A percentile compares a stretch with the other conserved stretches of the same genome.
Conservation (phyloP, 2,888 invertebrate species). For the Hemithea aestivaria region DNA sequence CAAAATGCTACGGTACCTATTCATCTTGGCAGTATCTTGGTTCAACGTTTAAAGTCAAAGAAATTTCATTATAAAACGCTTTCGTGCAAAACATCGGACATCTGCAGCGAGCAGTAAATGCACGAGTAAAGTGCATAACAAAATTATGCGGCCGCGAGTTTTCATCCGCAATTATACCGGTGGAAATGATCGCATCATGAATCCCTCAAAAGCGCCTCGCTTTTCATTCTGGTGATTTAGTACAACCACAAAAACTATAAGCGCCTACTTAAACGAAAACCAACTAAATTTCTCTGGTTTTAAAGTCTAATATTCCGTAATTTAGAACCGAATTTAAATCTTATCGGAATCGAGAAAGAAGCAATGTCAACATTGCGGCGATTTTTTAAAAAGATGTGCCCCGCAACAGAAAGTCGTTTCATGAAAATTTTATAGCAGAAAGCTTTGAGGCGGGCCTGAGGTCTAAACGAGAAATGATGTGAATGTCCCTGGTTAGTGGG, state of each 20-base stretch:
- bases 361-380: conserved; percentile 43
- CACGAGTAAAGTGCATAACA: conserved; percentile 31
- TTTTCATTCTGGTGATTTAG: conserved; percentile 32
- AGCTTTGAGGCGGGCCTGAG: conserved; percentile 52
- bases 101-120: conserved; percentile 10
- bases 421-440: conserved; percentile 57
- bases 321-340: conserved; percentile 20
- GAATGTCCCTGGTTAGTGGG: conserved; percentile 59
- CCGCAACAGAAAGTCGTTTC: conserved; percentile 42
- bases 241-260: conserved; percentile 30
- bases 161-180: conserved; percentile 48
- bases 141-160: conserved; percentile 36
- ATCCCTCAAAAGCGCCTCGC: conserved; percentile 43
- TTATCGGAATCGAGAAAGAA: conserved; percentile 31
- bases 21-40: neutral
- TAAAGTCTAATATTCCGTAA: conserved; percentile 34
- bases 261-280: conserved; percentile 21
- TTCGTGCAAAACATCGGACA: conserved; percentile 8
- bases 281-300: conserved; percentile 24
- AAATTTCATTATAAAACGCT: conserved; percentile 11
- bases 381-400: conserved; percentile 44
- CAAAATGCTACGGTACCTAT: neutral
- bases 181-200: conserved; percentile 45
- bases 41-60: neutral
- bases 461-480: conserved; percentile 55